Conservation (phyloP, 2,113 vertebrate genomes). For the Galbula dea region DNA sequence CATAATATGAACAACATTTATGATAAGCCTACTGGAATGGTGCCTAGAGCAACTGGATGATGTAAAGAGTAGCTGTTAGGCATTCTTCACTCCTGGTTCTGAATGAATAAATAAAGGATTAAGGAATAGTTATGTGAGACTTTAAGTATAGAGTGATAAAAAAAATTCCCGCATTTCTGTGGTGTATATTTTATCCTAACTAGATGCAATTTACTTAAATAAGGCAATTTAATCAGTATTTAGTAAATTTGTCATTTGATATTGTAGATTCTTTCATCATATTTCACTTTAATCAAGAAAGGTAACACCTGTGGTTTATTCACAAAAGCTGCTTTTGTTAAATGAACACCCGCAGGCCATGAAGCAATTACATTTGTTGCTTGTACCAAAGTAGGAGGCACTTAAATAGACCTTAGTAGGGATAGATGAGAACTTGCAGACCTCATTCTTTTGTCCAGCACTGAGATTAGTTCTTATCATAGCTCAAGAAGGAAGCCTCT, state of each 20-base stretch:
- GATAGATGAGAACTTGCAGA: constrained; percentile 71
- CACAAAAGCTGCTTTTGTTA: constrained; percentile 79
- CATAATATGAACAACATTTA: neutral
- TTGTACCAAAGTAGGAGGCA: constrained; percentile 71
- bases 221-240: constrained; percentile 73
- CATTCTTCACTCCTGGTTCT: neutral
- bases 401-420: constrained; percentile 70
- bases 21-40: neutral
- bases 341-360: constrained; percentile 75
- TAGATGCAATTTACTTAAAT: constrained; percentile 73
- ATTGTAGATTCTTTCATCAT: constrained; percentile 77
- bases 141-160: constrained; percentile 57
- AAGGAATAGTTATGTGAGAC: constrained; percentile 26
- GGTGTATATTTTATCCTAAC: constrained; percentile 62
- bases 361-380: constrained; percentile 83
- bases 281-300: constrained; percentile 79
- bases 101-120: constrained; percentile 52
- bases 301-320: constrained; percentile 81
- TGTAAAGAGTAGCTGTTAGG: neutral
- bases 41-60: neutral
- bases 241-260: constrained; percentile 75
- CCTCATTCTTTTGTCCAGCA: constrained; percentile 73
- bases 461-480: constrained; percentile 71
- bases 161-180: constrained; percentile 51
- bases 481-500: constrained; percentile 71